Percentiles rank a stretch among this genome's conserved stretches.
phyloP scores from a whole-genome alignment of 2,888 invertebrate genomes.

The Eristalis intricaria region DNA sequence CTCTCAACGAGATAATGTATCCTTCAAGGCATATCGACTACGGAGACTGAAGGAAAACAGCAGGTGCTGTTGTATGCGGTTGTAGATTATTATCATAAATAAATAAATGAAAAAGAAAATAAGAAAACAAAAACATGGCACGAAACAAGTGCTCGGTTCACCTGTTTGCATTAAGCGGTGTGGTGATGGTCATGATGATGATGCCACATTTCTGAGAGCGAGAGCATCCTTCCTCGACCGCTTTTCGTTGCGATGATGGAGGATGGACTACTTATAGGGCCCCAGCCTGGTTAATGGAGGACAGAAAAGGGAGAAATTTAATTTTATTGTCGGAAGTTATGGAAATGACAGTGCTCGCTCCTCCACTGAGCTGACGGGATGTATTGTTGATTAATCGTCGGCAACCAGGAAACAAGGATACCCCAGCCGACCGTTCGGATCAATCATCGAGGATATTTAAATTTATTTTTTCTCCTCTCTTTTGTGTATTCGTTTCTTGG shows the following conservation, averaged over 20 bases:
- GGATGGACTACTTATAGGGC: not conserved
- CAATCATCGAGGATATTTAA: slow-evolving; percentile 40
- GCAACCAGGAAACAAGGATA: slow-evolving; percentile 59
- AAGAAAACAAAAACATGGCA: not conserved
- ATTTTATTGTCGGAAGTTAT: slow-evolving; percentile 73
- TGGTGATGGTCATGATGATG: slow-evolving; percentile 58
- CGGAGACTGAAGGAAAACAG: slow-evolving; percentile 47
- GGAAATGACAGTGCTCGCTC: slow-evolving; percentile 72
- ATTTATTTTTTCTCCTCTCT: not conserved
- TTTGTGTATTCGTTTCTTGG: not conserved
- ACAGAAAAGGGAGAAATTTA: slow-evolving; percentile 57
- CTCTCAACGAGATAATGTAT: slow-evolving; percentile 30
- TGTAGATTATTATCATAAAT: slow-evolving; percentile 70
- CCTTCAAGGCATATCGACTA: slow-evolving; percentile 52
- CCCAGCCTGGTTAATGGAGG: slow-evolving; percentile 43
- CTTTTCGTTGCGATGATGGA: not conserved
- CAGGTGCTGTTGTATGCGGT: slow-evolving; percentile 61
- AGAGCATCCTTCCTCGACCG: not conserved
- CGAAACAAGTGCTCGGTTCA: slow-evolving; percentile 32
- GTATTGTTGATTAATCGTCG: slow-evolving; percentile 79
- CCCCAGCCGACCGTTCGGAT: slow-evolving; percentile 36
- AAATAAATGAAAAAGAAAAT: slow-evolving; percentile 54
- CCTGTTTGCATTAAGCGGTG: slow-evolving; percentile 67
- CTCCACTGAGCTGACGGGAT: slow-evolving; percentile 72
- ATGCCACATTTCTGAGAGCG: slow-evolving; percentile 51